phyloP scores from a whole-genome alignment of 2,797 vertebrate genomes.

The Iguana delicatissima region DNA sequence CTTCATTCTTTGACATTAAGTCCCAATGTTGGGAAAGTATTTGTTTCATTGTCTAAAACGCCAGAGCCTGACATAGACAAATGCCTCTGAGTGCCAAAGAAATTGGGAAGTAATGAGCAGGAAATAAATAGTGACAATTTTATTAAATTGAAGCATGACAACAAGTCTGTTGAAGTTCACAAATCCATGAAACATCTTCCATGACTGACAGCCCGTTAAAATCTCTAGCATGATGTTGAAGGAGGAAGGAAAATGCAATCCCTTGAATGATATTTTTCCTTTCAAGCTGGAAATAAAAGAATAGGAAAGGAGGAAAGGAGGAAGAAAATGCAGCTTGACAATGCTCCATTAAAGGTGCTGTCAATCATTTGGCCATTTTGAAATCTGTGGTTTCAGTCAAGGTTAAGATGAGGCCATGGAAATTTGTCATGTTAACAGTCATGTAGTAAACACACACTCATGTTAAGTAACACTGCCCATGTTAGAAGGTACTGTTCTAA shows the following conservation, averaged over 20 bases:
- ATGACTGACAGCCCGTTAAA: constrained; percentile 35
- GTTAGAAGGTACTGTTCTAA: background rate
- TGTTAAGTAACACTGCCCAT: background rate
- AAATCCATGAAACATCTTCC: constrained; percentile 9
- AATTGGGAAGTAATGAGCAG: constrained; percentile 37
- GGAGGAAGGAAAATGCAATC: background rate
- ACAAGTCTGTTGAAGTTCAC: constrained; percentile 20
- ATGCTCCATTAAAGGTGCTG: background rate
- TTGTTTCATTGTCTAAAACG: background rate
- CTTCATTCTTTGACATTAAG: background rate
- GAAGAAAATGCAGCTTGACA: background rate
- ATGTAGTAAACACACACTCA: background rate
- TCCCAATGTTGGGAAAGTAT: background rate
- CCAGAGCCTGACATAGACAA: constrained; percentile 18
- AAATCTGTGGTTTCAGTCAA: background rate
- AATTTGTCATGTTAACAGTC: background rate
- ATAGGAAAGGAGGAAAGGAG: constrained; percentile 14
- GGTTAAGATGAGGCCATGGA: background rate
- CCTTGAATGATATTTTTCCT: background rate
- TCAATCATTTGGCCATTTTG: background rate
- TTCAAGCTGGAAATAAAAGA: background rate
- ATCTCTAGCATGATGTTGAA: background rate
- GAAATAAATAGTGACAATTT: constrained; percentile 25
- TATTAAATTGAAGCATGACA: constrained; percentile 46
- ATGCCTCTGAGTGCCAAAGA: constrained; percentile 19